Conservation (phyloP, 2,888 invertebrate genomes). For the Hirtodrosophila cameraria region DNA sequence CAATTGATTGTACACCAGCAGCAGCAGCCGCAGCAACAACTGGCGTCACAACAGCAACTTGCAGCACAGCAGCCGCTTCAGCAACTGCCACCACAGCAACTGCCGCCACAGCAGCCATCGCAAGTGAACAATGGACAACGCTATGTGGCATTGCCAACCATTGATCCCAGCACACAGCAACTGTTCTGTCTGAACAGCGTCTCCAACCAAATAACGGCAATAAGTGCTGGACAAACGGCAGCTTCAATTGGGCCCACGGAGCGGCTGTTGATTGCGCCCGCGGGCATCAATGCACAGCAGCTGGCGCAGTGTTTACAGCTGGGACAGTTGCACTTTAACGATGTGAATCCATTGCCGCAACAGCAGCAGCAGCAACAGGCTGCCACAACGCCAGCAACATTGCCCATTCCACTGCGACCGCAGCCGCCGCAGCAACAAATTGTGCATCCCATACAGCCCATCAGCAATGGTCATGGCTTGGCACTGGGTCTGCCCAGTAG, state of each 20-base stretch:
- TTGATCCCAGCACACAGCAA: conserved; percentile 83
- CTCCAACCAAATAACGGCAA: conserved; percentile 84
- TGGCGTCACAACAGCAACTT: conserved; percentile 24
- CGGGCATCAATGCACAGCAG: conserved; percentile 84
- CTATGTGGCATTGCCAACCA: conserved; percentile 83
- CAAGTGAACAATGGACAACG: conserved; percentile 68
- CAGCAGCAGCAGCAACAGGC: conserved; percentile 42
- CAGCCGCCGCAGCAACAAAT: conserved; percentile 83
- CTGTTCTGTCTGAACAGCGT: conserved; percentile 83
- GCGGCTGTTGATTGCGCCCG: conserved; percentile 83
- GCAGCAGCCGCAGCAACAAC: conserved; percentile 9
- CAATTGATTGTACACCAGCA: conserved; percentile 29
- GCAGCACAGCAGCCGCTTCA: conserved; percentile 42
- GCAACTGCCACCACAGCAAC: conserved; percentile 20
- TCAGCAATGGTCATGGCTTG: conserved; percentile 59
- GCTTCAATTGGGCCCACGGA: conserved; percentile 84
- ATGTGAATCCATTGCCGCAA: conserved; percentile 80
- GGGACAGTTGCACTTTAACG: conserved; percentile 84
- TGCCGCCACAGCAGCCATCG: conserved; percentile 6
- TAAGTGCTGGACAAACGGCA: conserved; percentile 83
- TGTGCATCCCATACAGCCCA: conserved; percentile 81
- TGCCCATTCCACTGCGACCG: conserved; percentile 56
- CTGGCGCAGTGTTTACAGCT: conserved; percentile 83
- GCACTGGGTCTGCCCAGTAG: conserved; percentile 52
- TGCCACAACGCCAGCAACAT: conserved; percentile 40